Base-by-base conservation (phyloP, 1,140 invertebrate genomes). In the Dreissena rostriformis region DNA sequence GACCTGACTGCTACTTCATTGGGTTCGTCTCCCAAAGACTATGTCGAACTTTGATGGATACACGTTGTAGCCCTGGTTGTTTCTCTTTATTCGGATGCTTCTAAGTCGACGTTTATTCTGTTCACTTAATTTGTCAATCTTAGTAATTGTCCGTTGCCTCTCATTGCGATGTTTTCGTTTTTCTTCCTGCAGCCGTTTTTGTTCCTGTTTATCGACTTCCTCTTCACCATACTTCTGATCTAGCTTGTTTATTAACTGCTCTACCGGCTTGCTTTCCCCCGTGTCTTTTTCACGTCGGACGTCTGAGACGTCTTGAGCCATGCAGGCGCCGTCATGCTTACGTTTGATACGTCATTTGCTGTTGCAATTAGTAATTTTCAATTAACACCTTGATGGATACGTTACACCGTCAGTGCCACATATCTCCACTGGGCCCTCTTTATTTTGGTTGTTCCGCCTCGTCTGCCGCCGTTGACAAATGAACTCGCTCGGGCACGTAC, bases 341-440 rank as follows among this genome's bases (percentile, higher is more conserved):
- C 71, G 67, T 67, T 83, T 86, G 29, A 86, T 84, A 68, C 78
- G 61, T 6, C 65, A 52, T 2, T 29, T 22, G 19, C 28, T 55
- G n/a, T 76, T 68, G 57, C 86, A 86, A 14, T 26, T 72, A 51
- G 76, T 72, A 29, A 86, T 76, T 65, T 74, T 39, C n/a, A 84
- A 53, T 55, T 86, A 75, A 29, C 86, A 90, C n/a, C 85, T 39
- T n/a, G 89, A 87, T 2, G 76, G 28, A 68, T 90, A 90, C 12
- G 89, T 91, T 12, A 76, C 61, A n/a, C 86, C 86, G 67, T 91
- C 89, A 14, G 79, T 88, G 7, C 90, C 90, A 74, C 90, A 91
- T 10, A 91, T 72, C 24, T 57, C 61, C 51, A 22, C 24, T 14
- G 52, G 28, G 11, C 55, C 28, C 4, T 24, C 51, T 24, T 81